Conservation (phyloP, 2,888 invertebrate genomes). For the Linyphia triangularis region DNA sequence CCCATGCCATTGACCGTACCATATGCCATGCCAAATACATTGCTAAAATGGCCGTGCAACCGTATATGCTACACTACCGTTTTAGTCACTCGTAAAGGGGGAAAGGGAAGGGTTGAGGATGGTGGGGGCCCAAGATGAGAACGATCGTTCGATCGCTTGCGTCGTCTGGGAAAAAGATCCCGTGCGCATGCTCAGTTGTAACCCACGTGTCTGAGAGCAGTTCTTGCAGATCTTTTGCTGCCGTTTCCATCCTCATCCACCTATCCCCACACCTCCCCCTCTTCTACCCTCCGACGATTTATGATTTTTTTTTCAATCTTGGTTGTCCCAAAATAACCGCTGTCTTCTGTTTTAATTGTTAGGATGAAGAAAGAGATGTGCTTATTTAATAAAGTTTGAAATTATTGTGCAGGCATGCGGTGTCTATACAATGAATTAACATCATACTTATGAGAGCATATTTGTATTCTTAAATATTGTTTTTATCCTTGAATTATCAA, state of each 20-base stretch:
- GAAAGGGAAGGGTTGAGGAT: background rate
- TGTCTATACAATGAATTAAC: too few species aligned
- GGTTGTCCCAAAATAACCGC: background rate
- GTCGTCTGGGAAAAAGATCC: conserved; percentile 32
- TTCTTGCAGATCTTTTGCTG: conserved; percentile 28
- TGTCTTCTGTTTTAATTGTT: background rate
- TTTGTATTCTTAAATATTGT: too few species aligned
- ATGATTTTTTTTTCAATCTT: background rate
- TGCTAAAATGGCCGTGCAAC: conserved; percentile 41
- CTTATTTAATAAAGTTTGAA: too few species aligned
- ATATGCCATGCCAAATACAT: conserved; percentile 27
- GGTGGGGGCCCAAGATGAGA: conserved; percentile 5
- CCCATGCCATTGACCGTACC: background rate
- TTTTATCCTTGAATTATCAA: too few species aligned
- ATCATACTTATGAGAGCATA: too few species aligned
- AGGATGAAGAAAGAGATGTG: too few species aligned
- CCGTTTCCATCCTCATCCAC: background rate
- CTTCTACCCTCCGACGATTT: background rate
- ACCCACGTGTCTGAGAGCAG: conserved; percentile 59
- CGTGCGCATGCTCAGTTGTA: conserved; percentile 27
- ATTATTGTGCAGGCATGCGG: too few species aligned
- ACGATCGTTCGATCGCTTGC: conserved; percentile 67
- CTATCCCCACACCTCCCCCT: background rate
- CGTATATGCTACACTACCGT: conserved; percentile 56
- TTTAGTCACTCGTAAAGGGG: conserved; percentile 30